phyloP scores from a whole-genome alignment of 35 echinoderm and acorn worm species.

The Holothuria glaberrima region DNA sequence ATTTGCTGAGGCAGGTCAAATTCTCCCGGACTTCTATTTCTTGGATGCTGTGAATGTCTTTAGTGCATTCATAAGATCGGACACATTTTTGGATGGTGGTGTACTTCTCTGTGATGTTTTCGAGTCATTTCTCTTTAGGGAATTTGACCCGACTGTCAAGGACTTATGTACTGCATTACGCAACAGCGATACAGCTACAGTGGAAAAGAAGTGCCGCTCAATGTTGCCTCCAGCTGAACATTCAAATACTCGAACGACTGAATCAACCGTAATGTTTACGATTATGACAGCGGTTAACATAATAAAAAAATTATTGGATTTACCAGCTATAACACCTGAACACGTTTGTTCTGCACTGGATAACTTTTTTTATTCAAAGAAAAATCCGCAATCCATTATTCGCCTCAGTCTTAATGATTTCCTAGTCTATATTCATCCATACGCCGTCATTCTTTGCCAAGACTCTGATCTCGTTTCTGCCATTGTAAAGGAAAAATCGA shows the following conservation, averaged over 20 bases:
- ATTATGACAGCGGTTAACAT: background rate
- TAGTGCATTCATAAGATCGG: background rate
- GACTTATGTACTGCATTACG: background rate
- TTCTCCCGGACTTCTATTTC: conserved; percentile 22
- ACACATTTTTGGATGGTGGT: background rate
- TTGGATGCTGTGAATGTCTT: background rate
- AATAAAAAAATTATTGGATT: background rate
- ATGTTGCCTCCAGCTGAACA: background rate
- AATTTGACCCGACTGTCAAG: no score
- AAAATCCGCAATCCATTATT: conserved; percentile 28
- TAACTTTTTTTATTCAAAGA: conserved; percentile 16
- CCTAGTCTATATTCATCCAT: background rate
- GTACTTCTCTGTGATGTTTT: background rate
- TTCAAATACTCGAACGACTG: background rate
- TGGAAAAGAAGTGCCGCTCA: background rate
- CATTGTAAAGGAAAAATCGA: background rate
- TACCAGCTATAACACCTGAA: background rate
- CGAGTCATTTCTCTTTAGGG: background rate
- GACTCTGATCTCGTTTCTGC: background rate
- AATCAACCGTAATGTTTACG: background rate
- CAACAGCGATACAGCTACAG: background rate
- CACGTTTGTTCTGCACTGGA: background rate
- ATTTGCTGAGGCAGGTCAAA: background rate
- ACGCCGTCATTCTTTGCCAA: background rate
- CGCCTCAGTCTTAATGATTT: background rate